Conservation (phyloP, 2,113 vertebrate species). For the Sinocyclocheilus grahami region DNA sequence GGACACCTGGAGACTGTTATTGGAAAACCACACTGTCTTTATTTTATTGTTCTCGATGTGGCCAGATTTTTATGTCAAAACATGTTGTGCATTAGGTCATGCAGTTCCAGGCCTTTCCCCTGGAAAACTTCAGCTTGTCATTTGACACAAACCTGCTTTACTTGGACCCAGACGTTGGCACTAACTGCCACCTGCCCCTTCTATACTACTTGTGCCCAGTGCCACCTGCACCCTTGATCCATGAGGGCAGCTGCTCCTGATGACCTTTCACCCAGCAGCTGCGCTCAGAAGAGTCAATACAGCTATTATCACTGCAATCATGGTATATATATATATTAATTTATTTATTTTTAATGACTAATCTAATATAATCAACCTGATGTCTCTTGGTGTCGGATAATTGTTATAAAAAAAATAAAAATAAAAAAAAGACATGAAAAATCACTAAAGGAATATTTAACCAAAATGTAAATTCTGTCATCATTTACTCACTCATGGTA, state of each 20-base stretch:
- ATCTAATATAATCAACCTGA: neutral
- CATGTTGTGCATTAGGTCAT: neutral
- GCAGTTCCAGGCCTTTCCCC: neutral
- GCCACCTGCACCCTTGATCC: constrained; percentile 43
- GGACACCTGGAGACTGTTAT: neutral
- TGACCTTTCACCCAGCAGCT: constrained; percentile 49
- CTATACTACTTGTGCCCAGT: constrained; percentile 22
- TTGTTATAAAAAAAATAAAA: neutral
- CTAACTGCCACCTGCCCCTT: constrained; percentile 31
- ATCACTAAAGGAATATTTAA: too few relatives aligned
- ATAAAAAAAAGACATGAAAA: constrained; percentile 19
- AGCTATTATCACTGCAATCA: constrained; percentile 23
- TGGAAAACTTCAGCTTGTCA: constrained; percentile 21
- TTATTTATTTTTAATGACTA: neutral
- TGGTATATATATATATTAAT: neutral
- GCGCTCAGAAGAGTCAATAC: constrained; percentile 22
- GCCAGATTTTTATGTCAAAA: neutral
- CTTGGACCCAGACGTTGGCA: constrained; percentile 29
- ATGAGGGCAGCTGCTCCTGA: constrained; percentile 41
- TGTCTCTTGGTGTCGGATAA: neutral
- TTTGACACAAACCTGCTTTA: constrained; percentile 42
- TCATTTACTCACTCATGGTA: too few relatives aligned
- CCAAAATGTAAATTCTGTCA: too few relatives aligned
- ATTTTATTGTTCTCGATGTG: neutral
- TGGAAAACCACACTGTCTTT: neutral